phyloP scores from a whole-genome alignment of 1,140 invertebrate genomes.

The Caenorhabditis tropicalis region DNA sequence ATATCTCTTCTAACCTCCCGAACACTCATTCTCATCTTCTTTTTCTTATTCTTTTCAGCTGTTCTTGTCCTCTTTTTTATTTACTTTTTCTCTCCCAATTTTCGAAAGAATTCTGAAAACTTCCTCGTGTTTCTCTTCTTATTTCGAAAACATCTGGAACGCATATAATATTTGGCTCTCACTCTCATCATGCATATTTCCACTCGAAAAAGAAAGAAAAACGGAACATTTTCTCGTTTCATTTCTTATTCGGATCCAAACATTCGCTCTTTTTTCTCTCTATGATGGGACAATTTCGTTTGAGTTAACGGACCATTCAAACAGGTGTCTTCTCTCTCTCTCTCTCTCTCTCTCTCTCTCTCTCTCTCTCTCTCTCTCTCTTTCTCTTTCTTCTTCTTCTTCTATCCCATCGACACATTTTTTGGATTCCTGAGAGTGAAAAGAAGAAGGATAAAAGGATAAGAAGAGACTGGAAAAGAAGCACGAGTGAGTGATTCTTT shows the following conservation, averaged over 20 bases:
- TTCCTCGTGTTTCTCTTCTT: not conserved
- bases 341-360: too few relatives aligned
- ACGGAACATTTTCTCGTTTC: not conserved
- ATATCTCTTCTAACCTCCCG: too few relatives aligned
- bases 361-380: not conserved
- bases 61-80: not conserved
- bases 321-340: slow-evolving; percentile 14
- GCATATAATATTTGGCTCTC: slow-evolving; percentile 35
- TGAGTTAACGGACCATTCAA: slow-evolving; percentile 22
- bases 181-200: slow-evolving; percentile 39
- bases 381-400: not conserved
- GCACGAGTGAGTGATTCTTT: slow-evolving; percentile 41
- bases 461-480: not conserved
- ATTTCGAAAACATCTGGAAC: slow-evolving; percentile 34
- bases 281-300: not conserved
- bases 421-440: slow-evolving; percentile 19
- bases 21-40: too few relatives aligned
- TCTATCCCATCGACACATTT: not conserved
- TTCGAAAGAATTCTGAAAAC: slow-evolving; percentile 1
- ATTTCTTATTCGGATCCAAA: not conserved
- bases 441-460: not conserved
- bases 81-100: not conserved
- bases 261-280: not conserved
- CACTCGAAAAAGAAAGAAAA: not conserved
- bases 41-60: too few relatives aligned